Percentiles rank a stretch among this genome's conserved stretches.
These are phyloP conservation scores for Dryococelus australis DNA, from an alignment of 2,888 invertebrate genomes.

Conservation along the genomic window DNA sequence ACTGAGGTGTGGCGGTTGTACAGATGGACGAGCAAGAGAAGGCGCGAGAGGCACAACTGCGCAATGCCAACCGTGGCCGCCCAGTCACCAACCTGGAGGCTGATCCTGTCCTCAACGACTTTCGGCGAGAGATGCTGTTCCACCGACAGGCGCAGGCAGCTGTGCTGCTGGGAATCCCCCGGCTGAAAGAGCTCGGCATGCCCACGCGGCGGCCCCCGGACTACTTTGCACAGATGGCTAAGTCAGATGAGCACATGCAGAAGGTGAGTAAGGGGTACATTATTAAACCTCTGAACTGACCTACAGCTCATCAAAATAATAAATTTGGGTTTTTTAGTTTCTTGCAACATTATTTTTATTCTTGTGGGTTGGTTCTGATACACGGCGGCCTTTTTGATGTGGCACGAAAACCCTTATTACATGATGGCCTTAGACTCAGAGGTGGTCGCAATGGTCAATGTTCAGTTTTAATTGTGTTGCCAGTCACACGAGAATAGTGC, in stretches of 20 bases:
- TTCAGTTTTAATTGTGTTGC: too few relatives aligned
- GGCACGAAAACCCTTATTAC: too few relatives aligned
- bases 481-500: too few relatives aligned
- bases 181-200: constrained; percentile 76
- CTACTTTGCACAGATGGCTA: constrained; percentile 99
- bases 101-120: constrained; percentile 88
- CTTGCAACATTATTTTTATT: too few relatives aligned
- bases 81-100: constrained; percentile 61
- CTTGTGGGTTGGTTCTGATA: too few relatives aligned
- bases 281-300: neutral
- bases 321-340: too few relatives aligned
- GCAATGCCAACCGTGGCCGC: constrained; percentile 28
- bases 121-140: constrained; percentile 87
- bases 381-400: too few relatives aligned
- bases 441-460: too few relatives aligned
- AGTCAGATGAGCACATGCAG: constrained; percentile 97
- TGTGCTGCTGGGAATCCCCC: constrained; percentile 80
- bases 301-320: too few relatives aligned
- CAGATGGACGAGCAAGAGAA: constrained; percentile 79
- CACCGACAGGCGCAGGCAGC: constrained; percentile 89
- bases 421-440: too few relatives aligned
- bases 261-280: constrained; percentile 62
- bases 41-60: constrained; percentile 72
- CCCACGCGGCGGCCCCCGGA: constrained; percentile 90
- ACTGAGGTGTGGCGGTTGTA: constrained; percentile 33